Conservation (phyloP, 2,113 vertebrate species). For the Antidorcas marsupialis region DNA sequence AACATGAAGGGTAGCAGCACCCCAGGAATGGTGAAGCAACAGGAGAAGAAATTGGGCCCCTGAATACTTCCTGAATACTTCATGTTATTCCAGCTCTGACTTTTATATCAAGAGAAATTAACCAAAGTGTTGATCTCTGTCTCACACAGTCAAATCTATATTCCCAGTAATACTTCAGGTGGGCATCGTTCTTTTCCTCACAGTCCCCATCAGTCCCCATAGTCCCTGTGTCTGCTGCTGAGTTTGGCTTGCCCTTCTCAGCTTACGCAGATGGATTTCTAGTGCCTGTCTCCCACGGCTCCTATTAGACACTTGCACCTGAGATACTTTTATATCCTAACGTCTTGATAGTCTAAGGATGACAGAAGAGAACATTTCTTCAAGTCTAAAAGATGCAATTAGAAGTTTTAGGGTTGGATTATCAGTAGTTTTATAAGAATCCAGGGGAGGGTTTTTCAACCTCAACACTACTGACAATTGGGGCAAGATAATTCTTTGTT, state of each 20-base stretch:
- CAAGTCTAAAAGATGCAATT: neutral
- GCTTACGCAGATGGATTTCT: neutral
- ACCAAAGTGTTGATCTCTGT: neutral
- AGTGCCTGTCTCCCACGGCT: neutral
- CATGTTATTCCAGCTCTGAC: neutral
- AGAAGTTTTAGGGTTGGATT: neutral
- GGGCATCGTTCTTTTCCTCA: too few relatives aligned
- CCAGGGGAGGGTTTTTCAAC: neutral
- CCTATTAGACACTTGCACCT: neutral
- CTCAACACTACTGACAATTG: neutral
- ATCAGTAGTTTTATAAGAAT: neutral
- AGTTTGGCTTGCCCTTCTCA: neutral
- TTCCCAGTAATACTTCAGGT: neutral
- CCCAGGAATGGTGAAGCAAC: neutral
- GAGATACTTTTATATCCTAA: neutral
- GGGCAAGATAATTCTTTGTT: neutral
- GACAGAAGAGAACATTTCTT: neutral
- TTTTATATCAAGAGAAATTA: neutral
- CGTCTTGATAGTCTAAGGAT: neutral
- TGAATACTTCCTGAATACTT: neutral
- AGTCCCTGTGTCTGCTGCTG: neutral
- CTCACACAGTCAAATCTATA: neutral
- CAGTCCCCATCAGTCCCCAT: neutral
- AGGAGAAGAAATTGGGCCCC: neutral
- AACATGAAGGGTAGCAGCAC: neutral